Base-by-base conservation (phyloP, 2,113 vertebrate genomes). In the Azemiops feae region DNA sequence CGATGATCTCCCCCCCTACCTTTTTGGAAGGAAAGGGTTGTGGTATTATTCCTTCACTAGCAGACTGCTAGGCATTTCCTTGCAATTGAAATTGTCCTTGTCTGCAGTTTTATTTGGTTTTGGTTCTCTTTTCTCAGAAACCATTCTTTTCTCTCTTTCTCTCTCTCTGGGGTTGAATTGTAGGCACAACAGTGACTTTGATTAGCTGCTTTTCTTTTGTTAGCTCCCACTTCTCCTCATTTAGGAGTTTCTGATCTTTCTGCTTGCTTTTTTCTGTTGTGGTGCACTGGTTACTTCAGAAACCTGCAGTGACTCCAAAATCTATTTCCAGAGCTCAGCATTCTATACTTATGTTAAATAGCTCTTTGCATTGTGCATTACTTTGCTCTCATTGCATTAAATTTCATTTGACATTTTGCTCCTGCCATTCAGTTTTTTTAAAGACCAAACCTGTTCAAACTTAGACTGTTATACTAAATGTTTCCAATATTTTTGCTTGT, bases 361-460 rank as follows among this genome's bases (percentile, higher is more conserved):
- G 54, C 47, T 23, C 27, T 92, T 92, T 86, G 25, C 18, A 50
- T 23, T 92, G 43, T 50, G 16, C 43, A 52, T 87, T 50, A 92
- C 30, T 87, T 92, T 92, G 55, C 55, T 45, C 58, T 54, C 22
- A 74, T 88, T 14, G 23, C 50, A 74, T 22, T 88, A 60, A 88
- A 92, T 92, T 88, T 74, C 58, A 74, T 88, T 92, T 92, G 91
- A 53, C 58, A 88, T 88, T 88, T 92, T 34, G 52, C n/a, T 92
- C 57, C n/a, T 34, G 64, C 18, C 87, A 74, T 88, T 43, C 88
- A 54, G 47, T 69, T 69, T 60, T 92, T 88, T 50, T 57, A 12
- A 88, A 88, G n/a, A 92, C 30, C 34, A 54, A 81, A 43, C 34
- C 86, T 53, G n/a, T 54, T 92, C 60, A 34, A 10, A 74, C 50